phyloP scores from a whole-genome alignment of 2,888 invertebrate genomes.

The Sphaeridia pumilis region DNA sequence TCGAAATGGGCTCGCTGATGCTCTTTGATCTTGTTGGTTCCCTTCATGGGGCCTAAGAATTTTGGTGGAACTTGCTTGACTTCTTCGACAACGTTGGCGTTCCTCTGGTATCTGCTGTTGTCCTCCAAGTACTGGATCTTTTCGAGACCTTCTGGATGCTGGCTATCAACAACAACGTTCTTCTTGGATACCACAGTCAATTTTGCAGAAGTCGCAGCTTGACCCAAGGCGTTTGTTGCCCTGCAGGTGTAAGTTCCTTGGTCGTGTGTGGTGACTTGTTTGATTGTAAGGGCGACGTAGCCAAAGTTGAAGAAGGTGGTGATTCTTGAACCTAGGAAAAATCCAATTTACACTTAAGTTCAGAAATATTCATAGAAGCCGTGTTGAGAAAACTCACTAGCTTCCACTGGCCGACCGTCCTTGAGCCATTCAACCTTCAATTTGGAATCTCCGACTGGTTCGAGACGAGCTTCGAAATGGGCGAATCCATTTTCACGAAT shows the following conservation, averaged over 20 bases:
- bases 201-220: conserved; percentile 69
- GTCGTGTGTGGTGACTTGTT: conserved; percentile 78
- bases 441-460: conserved; percentile 82
- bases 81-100: conserved; percentile 17
- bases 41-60: conserved; percentile 78
- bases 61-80: conserved; percentile 51
- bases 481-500: conserved; percentile 86
- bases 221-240: conserved; percentile 74
- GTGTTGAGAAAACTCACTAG: conserved; percentile 48
- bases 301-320: conserved; percentile 90
- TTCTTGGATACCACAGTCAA: conserved; percentile 72
- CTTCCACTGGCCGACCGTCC: conserved; percentile 79
- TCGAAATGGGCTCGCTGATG: conserved; percentile 91
- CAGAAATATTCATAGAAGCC: no score
- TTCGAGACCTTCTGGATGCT: conserved; percentile 81
- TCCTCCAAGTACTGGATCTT: conserved; percentile 86
- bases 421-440: conserved; percentile 86
- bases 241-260: conserved; percentile 71
- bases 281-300: conserved; percentile 86
- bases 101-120: conserved; percentile 25
- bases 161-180: conserved; percentile 70
- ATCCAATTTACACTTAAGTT: no score
- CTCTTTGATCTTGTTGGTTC: conserved; percentile 85
- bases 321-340: conserved; percentile 74
- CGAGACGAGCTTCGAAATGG: conserved; percentile 88